Percentiles rank a stretch among this genome's conserved stretches.
These are phyloP conservation scores for Linnaemya vulpina DNA, from an alignment of 2,888 invertebrate species.

Conservation along the genomic window DNA sequence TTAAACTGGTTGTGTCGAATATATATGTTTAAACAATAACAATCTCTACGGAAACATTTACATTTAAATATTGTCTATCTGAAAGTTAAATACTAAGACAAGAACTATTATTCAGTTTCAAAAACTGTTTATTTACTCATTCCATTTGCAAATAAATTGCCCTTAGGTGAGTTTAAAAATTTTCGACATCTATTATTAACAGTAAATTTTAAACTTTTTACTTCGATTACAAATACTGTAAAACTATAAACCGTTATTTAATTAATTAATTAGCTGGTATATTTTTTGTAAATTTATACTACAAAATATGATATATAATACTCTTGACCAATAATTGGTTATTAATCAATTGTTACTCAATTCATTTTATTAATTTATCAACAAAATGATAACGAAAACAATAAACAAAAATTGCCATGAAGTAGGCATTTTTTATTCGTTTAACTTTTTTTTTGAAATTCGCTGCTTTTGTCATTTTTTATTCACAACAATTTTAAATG, in stretches of 20 bases:
- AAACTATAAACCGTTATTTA: not conserved
- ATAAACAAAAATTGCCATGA: slow-evolving; percentile 33
- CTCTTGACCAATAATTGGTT: slow-evolving; percentile 58
- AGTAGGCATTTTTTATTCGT: slow-evolving; percentile 24
- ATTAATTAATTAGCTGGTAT: not conserved
- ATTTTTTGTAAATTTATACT: not conserved
- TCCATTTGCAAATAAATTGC: too few relatives aligned
- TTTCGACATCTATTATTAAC: too few relatives aligned
- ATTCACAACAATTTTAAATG: slow-evolving; percentile 48
- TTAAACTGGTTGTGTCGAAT: too few relatives aligned
- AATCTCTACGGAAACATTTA: too few relatives aligned
- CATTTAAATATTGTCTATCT: too few relatives aligned
- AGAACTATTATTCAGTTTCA: too few relatives aligned
- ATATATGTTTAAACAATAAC: too few relatives aligned
- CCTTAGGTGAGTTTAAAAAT: too few relatives aligned
- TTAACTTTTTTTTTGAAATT: slow-evolving; percentile 21
- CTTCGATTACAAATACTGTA: not conserved
- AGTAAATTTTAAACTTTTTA: not conserved
- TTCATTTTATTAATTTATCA: slow-evolving; percentile 66
- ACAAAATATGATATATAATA: slow-evolving; percentile 7
- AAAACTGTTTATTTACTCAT: too few relatives aligned
- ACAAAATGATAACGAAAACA: slow-evolving; percentile 26
- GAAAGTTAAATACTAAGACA: too few relatives aligned
- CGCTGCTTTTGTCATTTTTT: not conserved
- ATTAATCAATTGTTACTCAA: slow-evolving; percentile 68